phyloP scores from a whole-genome alignment of 1,140 invertebrate species.

The Brachionus paranguensis region DNA sequence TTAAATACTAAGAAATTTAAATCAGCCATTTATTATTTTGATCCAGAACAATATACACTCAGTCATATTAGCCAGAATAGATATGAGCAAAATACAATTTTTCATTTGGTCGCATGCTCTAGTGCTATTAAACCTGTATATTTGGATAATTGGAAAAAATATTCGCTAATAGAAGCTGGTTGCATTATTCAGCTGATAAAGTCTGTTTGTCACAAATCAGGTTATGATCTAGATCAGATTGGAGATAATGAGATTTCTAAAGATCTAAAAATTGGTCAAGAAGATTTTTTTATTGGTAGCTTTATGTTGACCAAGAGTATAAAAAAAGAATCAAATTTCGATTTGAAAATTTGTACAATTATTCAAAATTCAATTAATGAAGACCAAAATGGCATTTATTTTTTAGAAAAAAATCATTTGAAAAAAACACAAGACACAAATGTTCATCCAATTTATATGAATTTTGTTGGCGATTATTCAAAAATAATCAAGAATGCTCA shows the following conservation, averaged over 20 bases:
- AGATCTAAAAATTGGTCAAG: background rate
- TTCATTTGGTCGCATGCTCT: background rate
- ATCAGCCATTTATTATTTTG: background rate
- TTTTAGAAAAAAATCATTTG: background rate
- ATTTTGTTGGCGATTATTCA: background rate
- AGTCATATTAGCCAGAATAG: background rate
- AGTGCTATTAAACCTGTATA: background rate
- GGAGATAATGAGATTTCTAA: background rate
- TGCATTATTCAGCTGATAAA: background rate
- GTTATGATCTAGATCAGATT: background rate
- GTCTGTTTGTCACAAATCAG: background rate
- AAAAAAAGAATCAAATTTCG: background rate
- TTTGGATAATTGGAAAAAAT: background rate
- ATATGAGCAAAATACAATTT: background rate
- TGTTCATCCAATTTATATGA: background rate
- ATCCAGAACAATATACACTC: background rate
- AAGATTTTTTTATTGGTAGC: background rate
- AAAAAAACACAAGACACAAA: background rate
- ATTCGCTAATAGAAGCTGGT: background rate
- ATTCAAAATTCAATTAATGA: background rate
- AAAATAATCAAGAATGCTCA: background rate
- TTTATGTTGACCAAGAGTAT: background rate
- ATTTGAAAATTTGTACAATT: background rate
- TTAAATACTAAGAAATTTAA: background rate
- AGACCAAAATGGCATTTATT: background rate